Percentiles rank a stretch among this genome's conserved stretches.
phyloP scores from a whole-genome alignment of 2,888 invertebrate species.

The Leptinotarsa tumamoca region DNA sequence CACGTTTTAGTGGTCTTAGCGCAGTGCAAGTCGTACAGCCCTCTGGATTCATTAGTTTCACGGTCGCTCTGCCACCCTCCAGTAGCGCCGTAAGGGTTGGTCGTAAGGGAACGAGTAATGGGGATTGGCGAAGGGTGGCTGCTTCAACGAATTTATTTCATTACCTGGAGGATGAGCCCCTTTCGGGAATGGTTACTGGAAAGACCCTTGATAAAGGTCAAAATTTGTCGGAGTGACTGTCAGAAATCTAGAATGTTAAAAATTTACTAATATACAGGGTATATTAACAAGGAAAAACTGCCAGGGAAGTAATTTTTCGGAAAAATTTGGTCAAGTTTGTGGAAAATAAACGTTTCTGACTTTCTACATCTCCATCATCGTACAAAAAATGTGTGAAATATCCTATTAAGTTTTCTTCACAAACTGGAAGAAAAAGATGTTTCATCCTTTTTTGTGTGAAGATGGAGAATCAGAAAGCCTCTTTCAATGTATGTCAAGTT shows the following conservation, averaged over 20 bases:
- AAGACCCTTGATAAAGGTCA: neutral
- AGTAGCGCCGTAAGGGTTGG: constrained; percentile 21
- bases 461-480: too few species aligned
- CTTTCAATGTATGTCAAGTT: too few species aligned
- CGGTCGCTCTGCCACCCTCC: constrained; percentile 30
- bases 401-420: too few species aligned
- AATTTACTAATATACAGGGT: too few species aligned
- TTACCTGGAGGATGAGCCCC: neutral
- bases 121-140: neutral
- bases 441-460: too few species aligned
- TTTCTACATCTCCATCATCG: too few species aligned
- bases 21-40: constrained; percentile 18
- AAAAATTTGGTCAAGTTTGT: too few species aligned
- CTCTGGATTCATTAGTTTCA: constrained; percentile 22
- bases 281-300: too few species aligned
- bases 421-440: too few species aligned
- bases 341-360: too few species aligned
- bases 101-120: neutral
- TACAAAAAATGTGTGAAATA: too few species aligned
- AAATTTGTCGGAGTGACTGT: neutral
- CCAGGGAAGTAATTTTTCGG: too few species aligned
- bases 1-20: constrained; percentile 18
- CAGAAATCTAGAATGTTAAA: neutral
- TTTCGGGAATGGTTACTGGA: neutral
- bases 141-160: neutral